Evolutionary conservation across 92 coral and sea anemone genomes (phyloP).

Genomic region (Blastomussa wellsi): DNA sequence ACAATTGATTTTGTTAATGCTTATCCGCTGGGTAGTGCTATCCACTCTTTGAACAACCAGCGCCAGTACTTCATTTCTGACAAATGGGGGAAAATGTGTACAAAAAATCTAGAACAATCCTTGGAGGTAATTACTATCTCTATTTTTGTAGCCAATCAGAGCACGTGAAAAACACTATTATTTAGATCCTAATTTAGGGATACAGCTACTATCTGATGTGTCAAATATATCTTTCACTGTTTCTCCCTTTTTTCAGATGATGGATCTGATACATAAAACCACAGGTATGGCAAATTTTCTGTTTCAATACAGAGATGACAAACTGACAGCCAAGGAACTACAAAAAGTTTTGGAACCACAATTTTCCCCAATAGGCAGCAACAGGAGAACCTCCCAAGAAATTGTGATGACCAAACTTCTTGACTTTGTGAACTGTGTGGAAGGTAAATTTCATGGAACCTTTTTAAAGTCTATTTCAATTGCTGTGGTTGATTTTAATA

Average conservation of each 20-base stretch:
- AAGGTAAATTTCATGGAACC: conserved; percentile 38
- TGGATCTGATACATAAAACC: conserved; percentile 35
- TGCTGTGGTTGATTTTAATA: conserved; percentile 41
- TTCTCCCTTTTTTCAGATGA: conserved; percentile 41
- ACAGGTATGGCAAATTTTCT: conserved; percentile 44
- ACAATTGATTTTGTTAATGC: neutral
- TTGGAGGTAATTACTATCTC: no score
- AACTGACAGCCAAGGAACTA: conserved; percentile 42
- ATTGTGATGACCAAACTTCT: conserved; percentile 53
- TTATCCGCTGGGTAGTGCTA: no score
- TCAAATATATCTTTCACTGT: conserved; percentile 17
- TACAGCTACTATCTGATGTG: conserved; percentile 37
- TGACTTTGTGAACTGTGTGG: conserved; percentile 50
- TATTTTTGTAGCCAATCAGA: no score
- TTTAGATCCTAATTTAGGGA: no score
- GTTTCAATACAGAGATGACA: conserved; percentile 33
- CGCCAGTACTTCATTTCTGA: conserved; percentile 24
- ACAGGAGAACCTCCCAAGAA: conserved; percentile 49
- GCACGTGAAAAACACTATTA: no score
- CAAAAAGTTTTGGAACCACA: conserved; percentile 44
- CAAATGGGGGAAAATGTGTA: conserved; percentile 26
- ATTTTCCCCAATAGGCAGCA: conserved; percentile 56
- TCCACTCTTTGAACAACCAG: conserved; percentile 31
- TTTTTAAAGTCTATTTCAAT: conserved; percentile 36
- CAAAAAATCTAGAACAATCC: conserved; percentile 34